phyloP scores from a whole-genome alignment of 2,113 vertebrate genomes.

The Vidua macroura region DNA sequence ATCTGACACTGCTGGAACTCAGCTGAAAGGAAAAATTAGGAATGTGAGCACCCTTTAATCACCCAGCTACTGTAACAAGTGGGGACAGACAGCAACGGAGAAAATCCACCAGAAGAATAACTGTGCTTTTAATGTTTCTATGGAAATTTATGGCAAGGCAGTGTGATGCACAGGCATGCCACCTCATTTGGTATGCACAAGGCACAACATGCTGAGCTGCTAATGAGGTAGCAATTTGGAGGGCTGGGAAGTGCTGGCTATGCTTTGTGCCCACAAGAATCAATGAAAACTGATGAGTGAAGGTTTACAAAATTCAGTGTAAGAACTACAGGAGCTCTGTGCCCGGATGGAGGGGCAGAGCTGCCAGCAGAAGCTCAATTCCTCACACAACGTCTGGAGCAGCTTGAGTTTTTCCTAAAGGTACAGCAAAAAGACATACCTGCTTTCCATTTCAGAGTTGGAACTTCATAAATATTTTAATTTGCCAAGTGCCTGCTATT shows the following conservation, averaged over 20 bases:
- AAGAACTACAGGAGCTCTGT: not conserved
- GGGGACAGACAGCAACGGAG: not conserved
- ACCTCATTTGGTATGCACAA: not conserved
- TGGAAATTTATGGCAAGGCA: not conserved
- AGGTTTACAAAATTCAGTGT: not conserved
- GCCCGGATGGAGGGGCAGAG: not conserved
- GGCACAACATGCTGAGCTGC: constrained; percentile 1
- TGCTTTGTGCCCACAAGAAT: not conserved
- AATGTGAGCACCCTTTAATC: not conserved
- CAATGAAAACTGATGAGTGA: not conserved
- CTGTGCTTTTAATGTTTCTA: constrained; percentile 12
- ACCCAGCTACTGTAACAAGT: not conserved
- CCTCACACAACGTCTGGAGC: fast-evolving
- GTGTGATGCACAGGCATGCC: not conserved
- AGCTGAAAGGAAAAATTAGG: not conserved
- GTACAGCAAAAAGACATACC: not conserved
- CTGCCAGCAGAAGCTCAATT: not conserved
- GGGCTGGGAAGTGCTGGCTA: not conserved
- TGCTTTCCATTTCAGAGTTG: not conserved
- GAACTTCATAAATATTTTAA: constrained; percentile 32
- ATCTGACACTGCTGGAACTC: not conserved
- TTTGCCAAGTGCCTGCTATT: not conserved
- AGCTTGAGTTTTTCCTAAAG: not conserved
- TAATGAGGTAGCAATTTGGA: constrained; percentile 38
- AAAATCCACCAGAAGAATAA: not conserved